Evolutionary conservation across 2,113 vertebrate species (phyloP), one percentile per base, ranked within the genome.

Genomic region (Corythornis vintsioides): DNA sequence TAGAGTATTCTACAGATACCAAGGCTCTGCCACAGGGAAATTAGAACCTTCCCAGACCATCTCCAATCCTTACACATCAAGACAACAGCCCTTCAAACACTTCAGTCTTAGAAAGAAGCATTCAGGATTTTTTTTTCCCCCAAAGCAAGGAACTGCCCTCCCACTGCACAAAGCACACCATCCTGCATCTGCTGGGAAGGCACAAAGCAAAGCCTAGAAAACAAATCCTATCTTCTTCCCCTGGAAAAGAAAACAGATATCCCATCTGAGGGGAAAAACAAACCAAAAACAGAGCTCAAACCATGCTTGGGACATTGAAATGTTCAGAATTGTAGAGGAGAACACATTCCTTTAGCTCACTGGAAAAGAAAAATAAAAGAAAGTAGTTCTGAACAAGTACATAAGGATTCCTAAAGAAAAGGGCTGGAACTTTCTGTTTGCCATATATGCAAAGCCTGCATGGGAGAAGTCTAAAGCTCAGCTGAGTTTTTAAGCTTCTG

Each of bases 391-490:
- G 11, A 82, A 67, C 19, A 77, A 15, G 6, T 50, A 29, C 4
- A 4, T 21, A 86, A 50, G 5, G 7, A 28, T 25, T 11, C 55
- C 63, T 25, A 84, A 22, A 73, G 4, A 43, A 19, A 86, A 20
- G 26, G 16, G 66, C 2, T 0, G 0, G 6, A 80, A 35, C 20
- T 60, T 79, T 47, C 52, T 78, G 16, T 42, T 35, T 72, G 59
- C 15, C 18, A 14, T 2, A 42, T 2, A 45, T 56, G n/a, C 24
- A 59, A 85, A 61, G 6, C 45, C 26, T 21, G 17, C 28, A 73
- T 52, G 9, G 8, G 21, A n/a, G 73, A 80, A 85, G 20, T 25
- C 22, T 17, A 7, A 59, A 69, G 50, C 19, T 60, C 40, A 83
- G 64, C 8, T 13, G 9, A 64, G 9, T 42, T 65, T n/a, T 63